phyloP scores from a whole-genome alignment of 2,113 vertebrate genomes.

The Apodemus speciosus region DNA sequence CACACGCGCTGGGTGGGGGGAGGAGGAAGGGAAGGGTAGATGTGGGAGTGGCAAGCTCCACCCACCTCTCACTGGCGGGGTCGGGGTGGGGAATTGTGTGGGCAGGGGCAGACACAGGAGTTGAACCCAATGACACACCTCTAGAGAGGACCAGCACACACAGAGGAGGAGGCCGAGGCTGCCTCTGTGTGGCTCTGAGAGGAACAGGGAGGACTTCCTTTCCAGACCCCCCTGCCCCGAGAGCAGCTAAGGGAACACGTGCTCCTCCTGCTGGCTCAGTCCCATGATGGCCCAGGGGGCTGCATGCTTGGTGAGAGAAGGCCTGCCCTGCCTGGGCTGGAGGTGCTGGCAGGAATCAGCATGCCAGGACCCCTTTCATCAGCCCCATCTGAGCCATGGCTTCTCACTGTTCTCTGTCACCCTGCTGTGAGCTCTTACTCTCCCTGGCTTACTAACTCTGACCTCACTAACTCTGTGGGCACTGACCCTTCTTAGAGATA shows the following conservation, averaged over 20 bases:
- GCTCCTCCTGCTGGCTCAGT: not conserved
- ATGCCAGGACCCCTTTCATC: not conserved
- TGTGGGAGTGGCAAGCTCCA: not conserved
- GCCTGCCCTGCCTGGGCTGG: not conserved
- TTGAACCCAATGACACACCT: not conserved
- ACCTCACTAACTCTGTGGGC: not conserved
- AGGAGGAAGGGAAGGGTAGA: not conserved
- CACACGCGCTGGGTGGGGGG: too few species aligned
- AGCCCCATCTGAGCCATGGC: not conserved
- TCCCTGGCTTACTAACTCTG: not conserved
- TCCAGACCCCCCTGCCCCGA: not conserved
- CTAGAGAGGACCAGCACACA: not conserved
- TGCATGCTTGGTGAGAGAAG: not conserved
- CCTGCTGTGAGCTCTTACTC: not conserved
- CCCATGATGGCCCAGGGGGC: not conserved
- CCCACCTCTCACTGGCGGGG: not conserved
- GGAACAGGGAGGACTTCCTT: not conserved
- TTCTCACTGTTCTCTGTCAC: not conserved
- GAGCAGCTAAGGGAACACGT: not conserved
- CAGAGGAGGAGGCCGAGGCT: not conserved
- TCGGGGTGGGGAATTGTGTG: not conserved
- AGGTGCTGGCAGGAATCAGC: not conserved
- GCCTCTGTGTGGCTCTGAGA: not conserved
- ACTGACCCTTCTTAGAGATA: not conserved
- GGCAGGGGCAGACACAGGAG: not conserved